A percentile compares a stretch with the other conserved stretches of the same genome.
phyloP scores from a whole-genome alignment of 2,113 vertebrate species.

The Dipodomys stephensi region DNA sequence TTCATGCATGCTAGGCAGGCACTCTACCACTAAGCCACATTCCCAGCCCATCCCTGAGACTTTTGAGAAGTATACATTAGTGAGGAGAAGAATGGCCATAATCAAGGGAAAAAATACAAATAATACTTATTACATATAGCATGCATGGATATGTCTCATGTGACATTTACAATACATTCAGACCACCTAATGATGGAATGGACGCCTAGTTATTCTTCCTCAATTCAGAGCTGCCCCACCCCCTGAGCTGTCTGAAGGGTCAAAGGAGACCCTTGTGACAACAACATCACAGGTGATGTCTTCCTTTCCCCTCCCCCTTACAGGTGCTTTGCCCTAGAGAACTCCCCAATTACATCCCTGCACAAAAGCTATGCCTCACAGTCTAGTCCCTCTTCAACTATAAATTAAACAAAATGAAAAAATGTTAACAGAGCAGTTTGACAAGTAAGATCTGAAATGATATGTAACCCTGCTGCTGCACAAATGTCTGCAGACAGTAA shows the following conservation, averaged over 20 bases:
- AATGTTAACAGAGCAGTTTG: background rate
- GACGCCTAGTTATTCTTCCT: background rate
- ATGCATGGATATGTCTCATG: background rate
- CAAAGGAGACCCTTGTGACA: background rate
- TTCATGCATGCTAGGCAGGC: too few species aligned
- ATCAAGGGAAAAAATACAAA: background rate
- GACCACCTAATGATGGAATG: background rate
- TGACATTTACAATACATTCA: background rate
- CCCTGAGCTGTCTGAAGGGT: background rate
- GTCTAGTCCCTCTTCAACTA: background rate
- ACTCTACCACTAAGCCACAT: too few species aligned
- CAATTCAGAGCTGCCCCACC: background rate
- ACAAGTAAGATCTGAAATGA: background rate
- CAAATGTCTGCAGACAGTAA: background rate
- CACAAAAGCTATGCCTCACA: background rate
- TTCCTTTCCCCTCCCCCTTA: background rate
- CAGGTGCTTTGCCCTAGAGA: background rate
- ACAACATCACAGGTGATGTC: background rate
- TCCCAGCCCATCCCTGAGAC: too few species aligned
- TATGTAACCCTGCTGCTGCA: background rate
- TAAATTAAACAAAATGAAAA: background rate
- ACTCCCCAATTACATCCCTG: background rate
- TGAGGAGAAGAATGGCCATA: too few species aligned
- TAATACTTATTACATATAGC: background rate
- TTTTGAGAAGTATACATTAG: too few species aligned